Conservation (phyloP, 2,797 vertebrate species). For the Oceanodroma leucorhoa region DNA sequence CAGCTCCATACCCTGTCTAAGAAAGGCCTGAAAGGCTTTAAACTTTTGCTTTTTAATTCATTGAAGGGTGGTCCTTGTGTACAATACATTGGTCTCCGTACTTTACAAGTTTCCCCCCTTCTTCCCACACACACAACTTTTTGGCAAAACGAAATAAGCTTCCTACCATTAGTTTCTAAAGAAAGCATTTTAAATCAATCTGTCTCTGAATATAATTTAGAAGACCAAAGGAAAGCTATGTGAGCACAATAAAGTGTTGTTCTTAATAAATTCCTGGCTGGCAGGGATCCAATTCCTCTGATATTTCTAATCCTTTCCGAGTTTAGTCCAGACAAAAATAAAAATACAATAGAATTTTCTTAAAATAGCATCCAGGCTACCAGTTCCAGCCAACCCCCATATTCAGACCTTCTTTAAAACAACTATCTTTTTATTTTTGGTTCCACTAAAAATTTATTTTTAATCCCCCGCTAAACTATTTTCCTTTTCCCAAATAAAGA, state of each 20-base stretch:
- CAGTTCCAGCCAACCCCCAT: neutral
- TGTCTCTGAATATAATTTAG: conserved; percentile 26
- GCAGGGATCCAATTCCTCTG: neutral
- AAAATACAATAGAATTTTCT: conserved; percentile 4
- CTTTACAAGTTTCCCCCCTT: conserved; percentile 7
- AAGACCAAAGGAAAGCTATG: conserved; percentile 2
- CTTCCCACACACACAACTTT: neutral
- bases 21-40: conserved; percentile 45
- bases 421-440: neutral
- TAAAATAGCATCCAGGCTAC: neutral
- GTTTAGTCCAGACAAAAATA: neutral
- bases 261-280: conserved; percentile 19
- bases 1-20: conserved; percentile 43
- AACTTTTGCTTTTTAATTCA: conserved; percentile 31
- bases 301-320: neutral
- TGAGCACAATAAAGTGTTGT: conserved; percentile 26
- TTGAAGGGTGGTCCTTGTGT: neutral
- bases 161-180: conserved; percentile 18
- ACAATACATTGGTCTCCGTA: neutral
- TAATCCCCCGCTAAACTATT: neutral
- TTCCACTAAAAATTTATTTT: neutral
- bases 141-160: conserved; percentile 21
- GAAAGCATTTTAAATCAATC: conserved; percentile 36
- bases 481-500: neutral
- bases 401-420: neutral